Evolutionary conservation across 2,888 invertebrate species (phyloP).

Genomic region (Erynnis tages): DNA sequence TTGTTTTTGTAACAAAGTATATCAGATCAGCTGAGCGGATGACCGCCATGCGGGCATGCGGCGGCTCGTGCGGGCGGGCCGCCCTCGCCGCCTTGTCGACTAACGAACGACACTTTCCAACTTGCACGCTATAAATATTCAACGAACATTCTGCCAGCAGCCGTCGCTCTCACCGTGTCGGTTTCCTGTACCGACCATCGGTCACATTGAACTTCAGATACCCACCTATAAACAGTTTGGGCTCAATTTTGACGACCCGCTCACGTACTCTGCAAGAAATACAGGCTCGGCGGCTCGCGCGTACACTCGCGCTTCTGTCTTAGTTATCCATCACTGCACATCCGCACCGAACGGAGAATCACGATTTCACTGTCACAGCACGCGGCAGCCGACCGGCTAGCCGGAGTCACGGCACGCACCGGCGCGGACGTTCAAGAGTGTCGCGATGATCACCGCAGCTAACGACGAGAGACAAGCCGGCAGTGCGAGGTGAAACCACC

Average conservation of each 20-base stretch:
- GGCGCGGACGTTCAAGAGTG: constrained; percentile 52
- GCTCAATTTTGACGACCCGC: constrained; percentile 79
- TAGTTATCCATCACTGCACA: constrained; percentile 81
- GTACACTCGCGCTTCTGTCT: constrained; percentile 64
- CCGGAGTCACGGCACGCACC: constrained; percentile 65
- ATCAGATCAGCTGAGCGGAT: constrained; percentile 70
- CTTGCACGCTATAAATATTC: constrained; percentile 72
- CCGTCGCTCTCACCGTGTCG: constrained; percentile 50
- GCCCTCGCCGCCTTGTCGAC: constrained; percentile 36
- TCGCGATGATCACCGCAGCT: constrained; percentile 55
- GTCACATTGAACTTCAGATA: constrained; percentile 43
- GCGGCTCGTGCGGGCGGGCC: constrained; percentile 36
- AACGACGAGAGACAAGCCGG: constrained; percentile 43
- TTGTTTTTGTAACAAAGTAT: constrained; percentile 50
- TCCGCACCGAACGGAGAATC: constrained; percentile 73
- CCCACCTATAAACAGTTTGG: constrained; percentile 79
- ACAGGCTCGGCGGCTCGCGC: constrained; percentile 54
- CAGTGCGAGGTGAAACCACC: constrained; percentile 54
- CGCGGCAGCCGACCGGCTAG: constrained; percentile 61
- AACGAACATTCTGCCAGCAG: constrained; percentile 53
- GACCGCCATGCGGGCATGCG: constrained; percentile 37
- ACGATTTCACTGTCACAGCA: constrained; percentile 80
- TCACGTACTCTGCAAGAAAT: constrained; percentile 64
- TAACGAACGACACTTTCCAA: constrained; percentile 65
- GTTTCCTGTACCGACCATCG: constrained; percentile 35